Conservation (phyloP, 2,797 vertebrate genomes). For the Octomys mimax region DNA sequence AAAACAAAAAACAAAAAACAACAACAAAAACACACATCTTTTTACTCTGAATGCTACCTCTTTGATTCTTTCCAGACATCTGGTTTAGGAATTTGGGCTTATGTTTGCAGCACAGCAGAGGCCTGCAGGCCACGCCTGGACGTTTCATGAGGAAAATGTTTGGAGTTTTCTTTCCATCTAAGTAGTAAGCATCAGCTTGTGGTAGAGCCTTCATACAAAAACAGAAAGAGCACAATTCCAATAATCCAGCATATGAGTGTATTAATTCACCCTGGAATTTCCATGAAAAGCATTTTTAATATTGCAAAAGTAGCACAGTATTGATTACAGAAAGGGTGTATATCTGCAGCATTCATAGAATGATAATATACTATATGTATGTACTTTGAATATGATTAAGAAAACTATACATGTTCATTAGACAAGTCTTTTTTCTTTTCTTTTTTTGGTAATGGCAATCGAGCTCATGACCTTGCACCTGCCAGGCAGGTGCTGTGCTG, state of each 20-base stretch:
- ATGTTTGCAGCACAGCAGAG: not conserved
- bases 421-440: not conserved
- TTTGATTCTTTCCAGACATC: not conserved
- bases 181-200: not conserved
- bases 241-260: not conserved
- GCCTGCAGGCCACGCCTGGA: not conserved
- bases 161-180: not conserved
- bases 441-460: too few relatives aligned
- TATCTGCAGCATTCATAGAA: not conserved
- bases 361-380: not conserved
- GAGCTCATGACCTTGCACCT: too few relatives aligned
- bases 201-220: too few relatives aligned
- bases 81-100: not conserved
- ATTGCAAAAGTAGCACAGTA: not conserved
- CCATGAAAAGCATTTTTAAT: not conserved
- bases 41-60: not conserved
- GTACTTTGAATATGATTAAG: conserved; percentile 17
- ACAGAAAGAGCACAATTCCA: not conserved
- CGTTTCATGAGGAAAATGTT: not conserved
- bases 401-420: not conserved
- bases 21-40: not conserved
- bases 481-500: too few relatives aligned
- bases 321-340: not conserved
- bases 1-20: too few relatives aligned
- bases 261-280: not conserved